These are phyloP conservation scores for Rhopalosiphum maidis DNA, from an alignment of 1,140 invertebrate genomes.

Conservation along the genomic window DNA sequence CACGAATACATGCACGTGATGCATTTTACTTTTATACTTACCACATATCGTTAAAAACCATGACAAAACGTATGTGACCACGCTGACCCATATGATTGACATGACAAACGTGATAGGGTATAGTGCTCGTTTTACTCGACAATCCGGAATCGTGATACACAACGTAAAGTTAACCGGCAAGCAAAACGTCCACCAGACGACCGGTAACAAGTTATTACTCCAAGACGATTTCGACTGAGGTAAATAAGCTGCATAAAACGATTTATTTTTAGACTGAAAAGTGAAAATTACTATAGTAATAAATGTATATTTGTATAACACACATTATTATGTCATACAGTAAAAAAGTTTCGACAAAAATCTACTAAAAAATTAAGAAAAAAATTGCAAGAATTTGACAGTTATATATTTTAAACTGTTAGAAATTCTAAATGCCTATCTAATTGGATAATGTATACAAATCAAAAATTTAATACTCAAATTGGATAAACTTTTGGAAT, in stretches of 20 bases:
- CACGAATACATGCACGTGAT: background rate
- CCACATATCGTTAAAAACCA: constrained; percentile 78
- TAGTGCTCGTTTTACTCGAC: constrained; percentile 66
- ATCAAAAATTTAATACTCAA: no score
- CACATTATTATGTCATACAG: no score
- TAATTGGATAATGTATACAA: no score
- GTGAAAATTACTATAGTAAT: background rate
- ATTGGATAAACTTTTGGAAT: no score
- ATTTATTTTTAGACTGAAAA: background rate
- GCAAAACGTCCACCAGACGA: constrained; percentile 69
- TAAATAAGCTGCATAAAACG: background rate
- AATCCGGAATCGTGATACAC: constrained; percentile 77
- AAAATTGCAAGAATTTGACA: no score
- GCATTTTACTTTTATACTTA: constrained; percentile 62
- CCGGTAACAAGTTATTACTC: background rate
- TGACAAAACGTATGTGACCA: constrained; percentile 70
- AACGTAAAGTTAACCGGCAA: constrained; percentile 76
- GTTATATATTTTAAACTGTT: no score
- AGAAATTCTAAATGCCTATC: no score
- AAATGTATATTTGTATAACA: background rate
- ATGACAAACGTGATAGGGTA: constrained; percentile 72
- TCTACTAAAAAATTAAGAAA: no score
- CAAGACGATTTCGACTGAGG: background rate
- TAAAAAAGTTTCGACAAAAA: no score
- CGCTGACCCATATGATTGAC: constrained; percentile 72